Base-by-base conservation (phyloP, 2,797 vertebrate species). In the Oophaga sylvatica region DNA sequence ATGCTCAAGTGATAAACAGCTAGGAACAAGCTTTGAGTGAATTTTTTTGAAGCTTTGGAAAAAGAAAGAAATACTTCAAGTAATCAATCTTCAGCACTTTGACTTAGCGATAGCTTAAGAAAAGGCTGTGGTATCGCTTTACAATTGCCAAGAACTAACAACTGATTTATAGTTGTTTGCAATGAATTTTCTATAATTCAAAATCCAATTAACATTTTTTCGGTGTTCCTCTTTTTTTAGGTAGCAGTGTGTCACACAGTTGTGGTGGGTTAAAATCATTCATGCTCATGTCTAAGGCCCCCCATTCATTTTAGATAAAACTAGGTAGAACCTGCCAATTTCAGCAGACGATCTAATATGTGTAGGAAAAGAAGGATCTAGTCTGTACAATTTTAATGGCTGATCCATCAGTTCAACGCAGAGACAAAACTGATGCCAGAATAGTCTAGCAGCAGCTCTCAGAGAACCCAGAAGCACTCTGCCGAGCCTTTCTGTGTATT, bases 31-130 rank as follows among this genome's bases (percentile, higher is more conserved):
- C 22, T 77, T 26, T 77, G 75, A 77, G 48, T 77, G 75, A 77
- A 56, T 56, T 11, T 77, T 41, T 77, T 56, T 53, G 75, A 56
- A 77, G 22, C n/a, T 77, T 77, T 45, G 6, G 3, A 56, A 77
- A 22, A 77, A 26, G 75, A 76, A 76, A 76, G 45, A 56, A 56
- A 56, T 26, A 77, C 48, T 77, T 77, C 22, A 77, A 56, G 75
- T 56, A 77, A 77, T 77, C 75, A 77, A 77, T 77, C 75, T 77
- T 77, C 48, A 56, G 75, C 45, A 77, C 75, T 77, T 77, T 45
- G 53, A 77, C 45, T 22, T 75, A 48, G 48, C 56, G 45, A 77
- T 56, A 22, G 48, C 15, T n/a, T 77, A 16, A 6, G 75, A 77
- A 22, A 77, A 53, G 45, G 22, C 75, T 53, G 45, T 56, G 75